Percentiles rank a stretch among this genome's conserved stretches.
phyloP scores from a whole-genome alignment of 2,797 vertebrate species.

The Lagorchestes hirsutus region DNA sequence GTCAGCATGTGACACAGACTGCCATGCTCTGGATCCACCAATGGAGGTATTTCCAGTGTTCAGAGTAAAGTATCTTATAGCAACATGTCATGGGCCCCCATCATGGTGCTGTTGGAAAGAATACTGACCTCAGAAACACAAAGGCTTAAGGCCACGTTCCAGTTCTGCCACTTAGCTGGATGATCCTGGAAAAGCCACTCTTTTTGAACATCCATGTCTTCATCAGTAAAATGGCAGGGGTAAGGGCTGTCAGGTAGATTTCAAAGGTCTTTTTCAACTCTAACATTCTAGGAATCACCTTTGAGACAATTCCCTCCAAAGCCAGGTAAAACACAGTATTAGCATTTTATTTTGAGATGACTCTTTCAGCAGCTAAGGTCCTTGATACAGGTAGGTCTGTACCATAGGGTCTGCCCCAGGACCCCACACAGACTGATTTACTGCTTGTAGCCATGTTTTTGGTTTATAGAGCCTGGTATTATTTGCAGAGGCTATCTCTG shows the following conservation, averaged over 20 bases:
- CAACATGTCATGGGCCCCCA: neutral
- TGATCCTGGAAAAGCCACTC: neutral
- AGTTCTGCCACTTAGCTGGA: neutral
- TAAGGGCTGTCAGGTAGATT: neutral
- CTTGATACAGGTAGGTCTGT: neutral
- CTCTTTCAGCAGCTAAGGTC: neutral
- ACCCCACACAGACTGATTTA: conserved; percentile 13
- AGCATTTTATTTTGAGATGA: neutral
- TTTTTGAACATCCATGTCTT: neutral
- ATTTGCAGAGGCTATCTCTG: neutral
- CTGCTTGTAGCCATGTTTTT: neutral
- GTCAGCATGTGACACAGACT: conserved; percentile 38
- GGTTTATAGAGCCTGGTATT: neutral
- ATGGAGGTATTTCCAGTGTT: neutral
- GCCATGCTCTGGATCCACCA: conserved; percentile 54
- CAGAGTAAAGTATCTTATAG: neutral
- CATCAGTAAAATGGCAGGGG: neutral
- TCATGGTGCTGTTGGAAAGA: neutral
- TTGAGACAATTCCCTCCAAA: conserved; percentile 7
- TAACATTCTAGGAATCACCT: neutral
- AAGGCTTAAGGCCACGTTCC: neutral
- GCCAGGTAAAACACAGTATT: conserved; percentile 25
- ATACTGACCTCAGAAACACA: neutral
- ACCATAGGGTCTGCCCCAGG: neutral
- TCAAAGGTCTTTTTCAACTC: neutral